Evolutionary conservation across 2,113 vertebrate species (phyloP).

Genomic region (Euleptes europaea): DNA sequence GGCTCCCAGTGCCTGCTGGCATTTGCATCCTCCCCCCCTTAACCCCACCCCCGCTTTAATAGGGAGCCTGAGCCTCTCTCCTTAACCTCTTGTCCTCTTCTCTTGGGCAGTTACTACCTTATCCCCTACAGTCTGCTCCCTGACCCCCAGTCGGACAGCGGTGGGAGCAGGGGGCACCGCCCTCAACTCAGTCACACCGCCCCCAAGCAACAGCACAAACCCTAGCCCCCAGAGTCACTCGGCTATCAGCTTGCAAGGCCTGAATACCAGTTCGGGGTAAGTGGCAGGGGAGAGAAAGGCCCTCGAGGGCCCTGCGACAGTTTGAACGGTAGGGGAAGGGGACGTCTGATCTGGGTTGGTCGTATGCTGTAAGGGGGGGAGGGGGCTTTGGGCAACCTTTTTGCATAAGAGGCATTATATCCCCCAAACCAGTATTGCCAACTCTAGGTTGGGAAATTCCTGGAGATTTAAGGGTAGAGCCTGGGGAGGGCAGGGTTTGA

Average conservation of each 20-base stretch:
- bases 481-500: no score
- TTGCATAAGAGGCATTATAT: neutral
- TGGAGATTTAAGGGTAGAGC: no score
- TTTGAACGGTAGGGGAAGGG: neutral
- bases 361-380: neutral
- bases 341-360: neutral
- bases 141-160: slow-evolving; percentile 81
- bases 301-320: neutral
- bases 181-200: slow-evolving; percentile 84
- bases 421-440: neutral
- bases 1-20: no score
- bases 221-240: slow-evolving; percentile 84
- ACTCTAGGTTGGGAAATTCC: no score
- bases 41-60: neutral
- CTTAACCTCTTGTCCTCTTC: slow-evolving; percentile 26
- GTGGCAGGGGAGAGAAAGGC: neutral
- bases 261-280: slow-evolving; percentile 84
- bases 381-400: neutral
- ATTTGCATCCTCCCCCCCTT: neutral
- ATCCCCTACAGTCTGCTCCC: slow-evolving; percentile 82
- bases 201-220: slow-evolving; percentile 87
- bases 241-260: slow-evolving; percentile 80
- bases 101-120: slow-evolving; percentile 83
- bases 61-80: no score
- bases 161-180: slow-evolving; percentile 68